Base-by-base conservation (phyloP, 2,113 vertebrate species). In the Plotosus lineatus region DNA sequence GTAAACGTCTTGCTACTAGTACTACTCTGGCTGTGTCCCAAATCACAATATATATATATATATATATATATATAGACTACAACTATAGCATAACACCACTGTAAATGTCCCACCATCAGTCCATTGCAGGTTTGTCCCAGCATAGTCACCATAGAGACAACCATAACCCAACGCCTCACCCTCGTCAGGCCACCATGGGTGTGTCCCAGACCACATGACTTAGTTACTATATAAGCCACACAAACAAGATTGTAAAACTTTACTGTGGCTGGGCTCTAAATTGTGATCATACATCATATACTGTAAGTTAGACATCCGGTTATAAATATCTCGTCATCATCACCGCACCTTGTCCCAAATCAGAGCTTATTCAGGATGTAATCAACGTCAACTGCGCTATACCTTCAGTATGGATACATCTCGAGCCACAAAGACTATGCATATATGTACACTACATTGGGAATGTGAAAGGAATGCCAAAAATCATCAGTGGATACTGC, bases 21-120 rank as follows among this genome's bases (percentile, higher is more conserved):
- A n/a, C 38, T 68, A 40, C 19, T 40, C 19, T 10, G 61, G 36
- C 61, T 65, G 61, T 69, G 65, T 69, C 40, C 40, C 65, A 68
- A 44, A 68, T 68, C 38, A 68, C 36, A 65, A 21, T 19, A 33
- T 23, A 4, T 65, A n/a, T n/a, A 21, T 19, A 33, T 23, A 4
- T 65, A n/a, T n/a, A n/a, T n/a, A n/a, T 46, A 46, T 46, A 46
- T 46, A 46, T 5, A 65, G 8, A 40, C 40, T 6, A n/a, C 33
- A 12, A 12, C n/a, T 15, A 12, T 40, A 17, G 40, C 28, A 63
- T 36, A 63, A 63, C 31, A 63, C 60, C 63, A n/a, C 1, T 40
- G 2, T 40, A 66, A 40, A 23, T 1, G 6, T 23, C 63, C 40
- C 17, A 17, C 31, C 17, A 9, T 36, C 19, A 42, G 4, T 42